Base-by-base conservation (phyloP, 2,888 invertebrate genomes). In the Amitus sp. region DNA sequence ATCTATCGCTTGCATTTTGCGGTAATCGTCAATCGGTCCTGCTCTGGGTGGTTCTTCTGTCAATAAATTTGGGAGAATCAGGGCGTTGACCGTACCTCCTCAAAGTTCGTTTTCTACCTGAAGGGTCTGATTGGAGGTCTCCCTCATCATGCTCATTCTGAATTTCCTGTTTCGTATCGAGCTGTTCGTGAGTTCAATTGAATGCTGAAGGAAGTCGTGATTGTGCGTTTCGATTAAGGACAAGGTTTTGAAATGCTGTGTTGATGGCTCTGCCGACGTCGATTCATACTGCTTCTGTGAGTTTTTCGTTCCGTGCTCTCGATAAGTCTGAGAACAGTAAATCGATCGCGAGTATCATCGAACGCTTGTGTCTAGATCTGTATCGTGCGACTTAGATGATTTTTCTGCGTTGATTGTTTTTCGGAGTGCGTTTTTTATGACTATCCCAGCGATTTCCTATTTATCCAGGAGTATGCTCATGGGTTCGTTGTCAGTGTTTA, bases 381-480 rank as follows among this genome's bases (percentile, higher is more conserved):
- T 70, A 74, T 57, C 73, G 73, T 0, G 34, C 9, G 1, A 71
- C 55, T 0, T 69, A 67, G 0, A 74, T 66, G 0, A 71, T 49
- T 0, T 68, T 2, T 69, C 56, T 0, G 30, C n/a, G 0, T 50
- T 30, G 12, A 67, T 66, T 10, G 33, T 34, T 2, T 20, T 23
- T 0, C 18, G 9, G 4, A 71, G 51, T 1, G 5, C 1, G 5
- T 66, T 59, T 18, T 69, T 70, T 1, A 74, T 42, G 0, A 65
- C 7, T 1, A 50, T 58, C 64, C 73, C 73, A 15, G 66, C 70
- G 0, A 73, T 19, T 65, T 73, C 71, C 13, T 73, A 68, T 1
- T 73, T 54, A 27, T 71, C 71, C 0, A 70, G 71, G 30, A 47
- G 54, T 23, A 39, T 49, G 59, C 48, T 62, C 3, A 52, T 62